These are phyloP conservation scores for Lates japonicus DNA, from an alignment of 2,797 vertebrate genomes.

Conservation along the genomic window DNA sequence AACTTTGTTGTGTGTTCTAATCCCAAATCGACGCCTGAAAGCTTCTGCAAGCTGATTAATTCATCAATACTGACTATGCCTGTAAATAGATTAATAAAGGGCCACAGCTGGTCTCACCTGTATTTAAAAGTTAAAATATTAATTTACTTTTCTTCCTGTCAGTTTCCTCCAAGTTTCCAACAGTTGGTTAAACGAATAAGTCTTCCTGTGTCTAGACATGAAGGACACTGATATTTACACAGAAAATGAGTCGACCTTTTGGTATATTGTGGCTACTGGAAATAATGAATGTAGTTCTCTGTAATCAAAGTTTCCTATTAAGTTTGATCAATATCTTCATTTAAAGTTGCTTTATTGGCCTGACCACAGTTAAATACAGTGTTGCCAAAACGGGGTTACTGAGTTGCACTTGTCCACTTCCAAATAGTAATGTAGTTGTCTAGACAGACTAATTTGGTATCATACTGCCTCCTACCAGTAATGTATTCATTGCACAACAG, in stretches of 20 bases:
- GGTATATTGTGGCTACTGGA: neutral
- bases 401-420: neutral
- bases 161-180: neutral
- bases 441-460: slow-evolving; percentile 40
- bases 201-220: neutral
- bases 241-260: neutral
- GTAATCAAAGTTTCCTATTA: neutral
- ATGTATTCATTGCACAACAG: neutral
- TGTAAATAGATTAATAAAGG: slow-evolving; percentile 7
- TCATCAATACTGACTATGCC: neutral
- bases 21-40: neutral
- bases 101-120: slow-evolving; percentile 4
- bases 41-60: neutral
- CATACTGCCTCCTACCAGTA: slow-evolving; percentile 9
- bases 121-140: neutral
- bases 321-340: neutral
- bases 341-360: neutral
- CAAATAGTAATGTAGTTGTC: slow-evolving; percentile 15
- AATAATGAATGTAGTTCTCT: neutral
- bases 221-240: neutral
- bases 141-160: neutral
- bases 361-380: neutral
- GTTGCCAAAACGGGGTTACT: neutral
- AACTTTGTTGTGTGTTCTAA: neutral
- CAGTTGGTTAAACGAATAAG: slow-evolving; percentile 1